Percentiles rank a stretch among this genome's conserved stretches.
phyloP scores from a whole-genome alignment of 2,113 vertebrate genomes.

The Prionailurus viverrinus region DNA sequence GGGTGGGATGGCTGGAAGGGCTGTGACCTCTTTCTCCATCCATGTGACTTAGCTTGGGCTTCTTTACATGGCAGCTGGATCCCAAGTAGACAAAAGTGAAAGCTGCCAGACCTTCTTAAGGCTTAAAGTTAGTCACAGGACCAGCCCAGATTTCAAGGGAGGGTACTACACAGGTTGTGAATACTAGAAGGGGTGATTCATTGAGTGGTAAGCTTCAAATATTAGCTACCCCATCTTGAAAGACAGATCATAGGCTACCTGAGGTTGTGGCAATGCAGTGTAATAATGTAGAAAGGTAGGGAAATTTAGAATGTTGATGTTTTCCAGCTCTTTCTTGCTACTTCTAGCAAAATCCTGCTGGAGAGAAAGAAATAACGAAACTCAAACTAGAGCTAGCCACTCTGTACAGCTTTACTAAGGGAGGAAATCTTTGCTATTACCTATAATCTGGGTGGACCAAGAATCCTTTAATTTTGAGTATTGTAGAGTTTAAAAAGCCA shows the following conservation, averaged over 20 bases:
- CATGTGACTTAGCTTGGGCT: background rate
- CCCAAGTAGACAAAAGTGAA: background rate
- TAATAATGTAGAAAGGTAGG: background rate
- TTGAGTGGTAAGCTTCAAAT: background rate
- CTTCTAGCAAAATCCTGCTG: conserved; percentile 44
- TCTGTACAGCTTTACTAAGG: background rate
- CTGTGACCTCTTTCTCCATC: background rate
- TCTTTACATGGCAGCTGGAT: background rate
- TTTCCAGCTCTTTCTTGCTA: conserved; percentile 15
- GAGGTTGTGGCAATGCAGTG: background rate
- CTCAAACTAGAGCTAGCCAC: background rate
- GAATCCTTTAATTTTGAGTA: conserved; percentile 64
- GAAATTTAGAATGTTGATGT: background rate
- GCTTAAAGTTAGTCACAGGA: background rate
- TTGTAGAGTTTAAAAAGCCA: conserved; percentile 17
- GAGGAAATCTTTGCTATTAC: background rate
- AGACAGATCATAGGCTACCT: background rate
- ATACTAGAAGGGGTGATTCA: background rate
- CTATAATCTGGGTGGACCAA: conserved; percentile 22
- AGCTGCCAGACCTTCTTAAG: background rate
- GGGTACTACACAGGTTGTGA: background rate
- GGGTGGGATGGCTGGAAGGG: background rate
- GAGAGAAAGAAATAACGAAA: background rate
- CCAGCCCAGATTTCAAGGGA: background rate
- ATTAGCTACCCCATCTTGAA: background rate